A percentile compares a stretch with the other conserved stretches of the same genome.
Conservation (phyloP, 2,113 vertebrate genomes). For the Cyanoderma ruficeps region DNA sequence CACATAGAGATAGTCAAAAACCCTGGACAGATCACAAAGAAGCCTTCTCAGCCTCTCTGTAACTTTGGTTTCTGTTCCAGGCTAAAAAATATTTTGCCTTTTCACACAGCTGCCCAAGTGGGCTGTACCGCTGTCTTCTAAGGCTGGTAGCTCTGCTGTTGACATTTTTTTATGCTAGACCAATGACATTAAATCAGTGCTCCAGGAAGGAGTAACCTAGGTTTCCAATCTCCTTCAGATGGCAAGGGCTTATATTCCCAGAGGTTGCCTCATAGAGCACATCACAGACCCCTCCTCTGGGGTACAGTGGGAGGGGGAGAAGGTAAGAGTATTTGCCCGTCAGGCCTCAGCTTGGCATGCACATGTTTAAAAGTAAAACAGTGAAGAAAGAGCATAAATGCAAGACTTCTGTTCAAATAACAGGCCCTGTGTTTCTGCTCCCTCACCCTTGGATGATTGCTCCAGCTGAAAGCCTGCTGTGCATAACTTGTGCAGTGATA, state of each 20-base stretch:
- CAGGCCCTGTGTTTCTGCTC: neutral
- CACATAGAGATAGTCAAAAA: neutral
- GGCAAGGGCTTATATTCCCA: neutral
- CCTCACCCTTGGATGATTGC: neutral
- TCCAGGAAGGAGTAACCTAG: neutral
- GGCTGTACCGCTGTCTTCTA: neutral
- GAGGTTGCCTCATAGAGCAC: accelerated
- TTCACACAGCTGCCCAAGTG: neutral
- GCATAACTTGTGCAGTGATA: neutral
- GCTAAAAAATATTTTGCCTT: neutral
- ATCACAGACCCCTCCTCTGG: neutral
- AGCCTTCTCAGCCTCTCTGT: neutral
- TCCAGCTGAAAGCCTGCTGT: neutral
- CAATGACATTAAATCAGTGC: neutral
- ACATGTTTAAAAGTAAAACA: neutral
- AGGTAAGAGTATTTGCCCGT: neutral
- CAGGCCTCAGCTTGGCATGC: neutral
- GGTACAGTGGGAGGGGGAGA: neutral
- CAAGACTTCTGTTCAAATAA: neutral
- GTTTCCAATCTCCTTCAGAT: neutral
- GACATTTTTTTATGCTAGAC: neutral
- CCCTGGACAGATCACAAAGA: neutral
- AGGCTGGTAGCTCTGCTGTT: neutral
- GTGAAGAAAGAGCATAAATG: neutral
- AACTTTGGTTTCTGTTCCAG: neutral